These are phyloP conservation scores for Protobothrops mucrosquamatus DNA, from an alignment of 2,113 vertebrate species.

Conservation along the genomic window DNA sequence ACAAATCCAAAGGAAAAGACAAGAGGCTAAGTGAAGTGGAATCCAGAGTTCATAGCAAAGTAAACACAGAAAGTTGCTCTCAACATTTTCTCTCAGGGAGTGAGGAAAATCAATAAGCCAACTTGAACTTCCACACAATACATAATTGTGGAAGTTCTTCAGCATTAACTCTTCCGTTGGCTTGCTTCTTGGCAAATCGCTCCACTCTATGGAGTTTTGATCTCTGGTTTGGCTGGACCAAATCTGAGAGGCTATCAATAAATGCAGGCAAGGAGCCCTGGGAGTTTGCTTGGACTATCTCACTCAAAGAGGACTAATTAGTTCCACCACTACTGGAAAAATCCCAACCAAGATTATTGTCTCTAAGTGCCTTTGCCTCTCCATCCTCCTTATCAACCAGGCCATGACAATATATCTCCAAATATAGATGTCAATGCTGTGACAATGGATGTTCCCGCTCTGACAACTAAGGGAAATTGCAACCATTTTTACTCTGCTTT, in stretches of 20 bases:
- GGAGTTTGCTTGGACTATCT: neutral
- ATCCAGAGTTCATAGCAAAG: neutral
- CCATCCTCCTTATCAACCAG: neutral
- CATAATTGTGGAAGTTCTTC: neutral
- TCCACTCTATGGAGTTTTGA: neutral
- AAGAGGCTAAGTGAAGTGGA: neutral
- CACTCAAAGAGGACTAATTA: neutral
- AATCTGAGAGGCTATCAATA: neutral
- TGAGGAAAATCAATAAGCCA: neutral
- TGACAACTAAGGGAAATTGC: too few relatives aligned
- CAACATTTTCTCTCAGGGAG: neutral
- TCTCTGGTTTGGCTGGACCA: neutral
- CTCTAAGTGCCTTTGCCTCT: neutral
- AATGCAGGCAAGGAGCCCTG: neutral
- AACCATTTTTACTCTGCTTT: too few relatives aligned
- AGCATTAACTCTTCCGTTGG: neutral
- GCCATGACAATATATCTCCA: neutral
- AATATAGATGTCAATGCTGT: neutral
- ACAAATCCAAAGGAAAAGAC: neutral
- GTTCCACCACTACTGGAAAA: neutral
- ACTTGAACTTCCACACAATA: neutral
- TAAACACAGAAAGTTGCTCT: neutral
- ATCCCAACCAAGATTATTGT: neutral
- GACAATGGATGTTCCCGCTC: too few relatives aligned
- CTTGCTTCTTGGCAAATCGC: neutral